Evolutionary conservation across 2,888 invertebrate species (phyloP), one percentile per base, ranked within the genome.

Genomic region (Acronicta aceris): DNA sequence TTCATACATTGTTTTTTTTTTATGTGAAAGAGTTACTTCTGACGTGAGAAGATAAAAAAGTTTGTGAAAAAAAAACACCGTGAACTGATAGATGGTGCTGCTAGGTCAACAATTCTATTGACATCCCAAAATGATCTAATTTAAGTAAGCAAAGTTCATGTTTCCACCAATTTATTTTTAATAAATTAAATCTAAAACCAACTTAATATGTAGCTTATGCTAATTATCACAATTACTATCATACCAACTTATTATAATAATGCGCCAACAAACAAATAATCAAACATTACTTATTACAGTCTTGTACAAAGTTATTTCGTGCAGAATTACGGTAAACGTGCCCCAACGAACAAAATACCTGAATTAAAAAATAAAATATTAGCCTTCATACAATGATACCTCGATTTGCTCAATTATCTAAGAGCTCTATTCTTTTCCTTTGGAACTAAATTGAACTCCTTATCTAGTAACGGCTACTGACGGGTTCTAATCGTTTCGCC

Each of bases 181-280:
- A 81, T 83, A 78, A 79, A 59, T 81, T 80, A 82, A 53, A 63
- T 59, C 69, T 77, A 82, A 67, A 68, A 77, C 71, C 73, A 76
- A 74, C 60, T 73, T 76, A 79, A 71, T 67, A n/a, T 7, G n/a
- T 78, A 75, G 59, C 60, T 76, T 78, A 84, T 66, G 45, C 65
- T 74, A 81, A 83, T 86, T 88, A 88, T 88, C 88, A 88, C 88
- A 88, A 85, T 81, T 76, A 76, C 54, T 59, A 62, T 43, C 9
- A 75, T 60, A 75, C 76, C 68, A 74, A 66, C 59, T 55, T 74
- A 78, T 33, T 3, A 3, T 7, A 54, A 9, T 36, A 65, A 68
- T 66, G 54, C 59, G 78, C 79, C 78, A 71, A 63, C 68, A 71
- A 83, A 82, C 81, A 82, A 79, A 85, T 78, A 27, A 82, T 79